These are phyloP conservation scores for Haliclystus octoradiatus DNA, from an alignment of 30 jellyfish, hydroid and myxozoan species.

Conservation along the genomic window DNA sequence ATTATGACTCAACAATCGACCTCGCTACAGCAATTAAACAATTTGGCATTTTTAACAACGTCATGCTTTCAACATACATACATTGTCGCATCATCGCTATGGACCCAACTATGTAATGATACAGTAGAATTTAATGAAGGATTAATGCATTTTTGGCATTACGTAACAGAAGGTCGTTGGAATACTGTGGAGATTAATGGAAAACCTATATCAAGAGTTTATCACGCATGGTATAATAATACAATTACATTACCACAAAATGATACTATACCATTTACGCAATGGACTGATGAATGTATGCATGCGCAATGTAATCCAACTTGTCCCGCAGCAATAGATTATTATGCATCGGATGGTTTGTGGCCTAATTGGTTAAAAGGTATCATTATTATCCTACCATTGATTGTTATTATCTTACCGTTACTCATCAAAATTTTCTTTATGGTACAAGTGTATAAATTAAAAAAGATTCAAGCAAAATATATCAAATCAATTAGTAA, in stretches of 20 bases:
- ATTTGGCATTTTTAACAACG: slow-evolving; percentile 34
- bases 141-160: slow-evolving; percentile 45
- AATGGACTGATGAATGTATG: slow-evolving; percentile 20
- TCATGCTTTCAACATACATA: slow-evolving; percentile 81
- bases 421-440: slow-evolving; percentile 26
- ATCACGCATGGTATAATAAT: slow-evolving; percentile 26
- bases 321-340: slow-evolving; percentile 27
- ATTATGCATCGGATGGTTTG: not conserved
- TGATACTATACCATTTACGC: too few relatives aligned
- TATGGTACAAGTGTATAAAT: slow-evolving; percentile 10
- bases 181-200: slow-evolving; percentile 33
- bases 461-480: slow-evolving; percentile 16
- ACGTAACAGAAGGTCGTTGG: slow-evolving; percentile 35
- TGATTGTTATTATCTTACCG: slow-evolving; percentile 8
- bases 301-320: slow-evolving; percentile 84
- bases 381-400: slow-evolving; percentile 5
- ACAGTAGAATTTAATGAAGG: slow-evolving; percentile 24
- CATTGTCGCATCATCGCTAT: slow-evolving; percentile 61
- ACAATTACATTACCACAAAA: too few relatives aligned
- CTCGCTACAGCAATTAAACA: slow-evolving; percentile 21
- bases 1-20: slow-evolving; percentile 33
- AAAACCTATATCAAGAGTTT: slow-evolving; percentile 11
- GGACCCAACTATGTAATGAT: slow-evolving; percentile 48
- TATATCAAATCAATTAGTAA: too few relatives aligned
- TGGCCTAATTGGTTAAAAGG: slow-evolving; percentile 54